Evolutionary conservation across 2,888 invertebrate genomes (phyloP).

Genomic region (Ormyrus pomaceus): DNA sequence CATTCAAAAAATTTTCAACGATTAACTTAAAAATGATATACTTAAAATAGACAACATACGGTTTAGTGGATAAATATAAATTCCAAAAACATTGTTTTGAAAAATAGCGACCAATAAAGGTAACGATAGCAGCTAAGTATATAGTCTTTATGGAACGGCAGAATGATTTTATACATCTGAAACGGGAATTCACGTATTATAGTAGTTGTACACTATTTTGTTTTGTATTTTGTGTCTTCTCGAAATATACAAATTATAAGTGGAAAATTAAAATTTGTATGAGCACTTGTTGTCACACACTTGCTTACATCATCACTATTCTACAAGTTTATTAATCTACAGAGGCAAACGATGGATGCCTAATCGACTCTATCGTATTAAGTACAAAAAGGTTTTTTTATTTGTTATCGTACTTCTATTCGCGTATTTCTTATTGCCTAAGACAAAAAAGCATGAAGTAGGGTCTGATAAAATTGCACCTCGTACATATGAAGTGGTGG

Average conservation of each 20-base stretch:
- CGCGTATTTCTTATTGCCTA: slow-evolving; percentile 64
- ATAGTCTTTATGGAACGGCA: slow-evolving; percentile 27
- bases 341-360: slow-evolving; percentile 53
- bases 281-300: slow-evolving; percentile 52
- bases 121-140: slow-evolving; percentile 8
- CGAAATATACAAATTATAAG: slow-evolving; percentile 55
- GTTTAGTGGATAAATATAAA: neutral
- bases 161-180: slow-evolving; percentile 19
- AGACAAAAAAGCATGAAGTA: slow-evolving; percentile 65
- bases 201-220: slow-evolving; percentile 38
- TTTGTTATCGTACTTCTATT: slow-evolving; percentile 56
- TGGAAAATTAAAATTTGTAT: slow-evolving; percentile 59
- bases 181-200: slow-evolving; percentile 11
- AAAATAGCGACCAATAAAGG: slow-evolving; percentile 3
- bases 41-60: slow-evolving; percentile 8
- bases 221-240: slow-evolving; percentile 17
- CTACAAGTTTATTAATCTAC: slow-evolving; percentile 53
- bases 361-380: slow-evolving; percentile 68
- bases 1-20: neutral
- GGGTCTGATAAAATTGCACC: slow-evolving; percentile 62
- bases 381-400: slow-evolving; percentile 72
- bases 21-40: slow-evolving; percentile 4
- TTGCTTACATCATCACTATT: slow-evolving; percentile 55
- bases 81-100: slow-evolving; percentile 17
- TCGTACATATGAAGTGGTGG: slow-evolving; percentile 57